phyloP scores from a whole-genome alignment of 2,888 invertebrate genomes.

The Spodoptera picta region DNA sequence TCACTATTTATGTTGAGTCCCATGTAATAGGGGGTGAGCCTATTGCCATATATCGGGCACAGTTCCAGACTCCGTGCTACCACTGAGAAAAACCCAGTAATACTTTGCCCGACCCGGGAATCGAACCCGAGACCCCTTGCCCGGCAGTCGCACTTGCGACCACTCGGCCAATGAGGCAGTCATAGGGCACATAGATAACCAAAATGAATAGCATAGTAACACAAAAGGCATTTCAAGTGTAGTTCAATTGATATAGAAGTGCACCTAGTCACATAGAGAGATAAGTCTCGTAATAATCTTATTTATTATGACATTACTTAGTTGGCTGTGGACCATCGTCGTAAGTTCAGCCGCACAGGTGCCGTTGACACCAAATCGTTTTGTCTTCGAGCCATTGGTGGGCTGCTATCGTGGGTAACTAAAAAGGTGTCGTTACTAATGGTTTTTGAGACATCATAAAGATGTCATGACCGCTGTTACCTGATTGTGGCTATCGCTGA shows the following conservation, averaged over 20 bases:
- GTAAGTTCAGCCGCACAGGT: conserved; percentile 58
- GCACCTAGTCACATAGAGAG: not conserved
- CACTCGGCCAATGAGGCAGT: no score
- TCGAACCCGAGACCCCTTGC: no score
- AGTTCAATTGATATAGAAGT: conserved; percentile 1
- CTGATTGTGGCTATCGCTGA: conserved; percentile 83
- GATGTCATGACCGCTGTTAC: conserved; percentile 86
- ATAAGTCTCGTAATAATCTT: conserved; percentile 21
- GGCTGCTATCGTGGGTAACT: conserved; percentile 85
- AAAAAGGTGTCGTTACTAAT: conserved; percentile 89
- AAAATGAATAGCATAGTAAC: no score
- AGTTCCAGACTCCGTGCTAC: no score
- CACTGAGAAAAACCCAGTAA: no score
- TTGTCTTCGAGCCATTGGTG: conserved; percentile 75
- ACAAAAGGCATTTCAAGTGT: not conserved
- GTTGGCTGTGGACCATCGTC: conserved; percentile 7
- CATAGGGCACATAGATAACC: not conserved
- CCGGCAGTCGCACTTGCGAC: no score
- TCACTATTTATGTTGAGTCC: no score
- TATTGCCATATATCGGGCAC: no score
- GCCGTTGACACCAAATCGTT: conserved; percentile 75
- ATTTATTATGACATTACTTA: conserved; percentile 20
- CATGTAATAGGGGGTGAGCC: no score
- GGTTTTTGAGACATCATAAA: conserved; percentile 88
- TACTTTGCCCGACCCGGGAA: no score